Evolutionary conservation across 2,113 vertebrate genomes (phyloP).

Genomic region (Clupea harengus): DNA sequence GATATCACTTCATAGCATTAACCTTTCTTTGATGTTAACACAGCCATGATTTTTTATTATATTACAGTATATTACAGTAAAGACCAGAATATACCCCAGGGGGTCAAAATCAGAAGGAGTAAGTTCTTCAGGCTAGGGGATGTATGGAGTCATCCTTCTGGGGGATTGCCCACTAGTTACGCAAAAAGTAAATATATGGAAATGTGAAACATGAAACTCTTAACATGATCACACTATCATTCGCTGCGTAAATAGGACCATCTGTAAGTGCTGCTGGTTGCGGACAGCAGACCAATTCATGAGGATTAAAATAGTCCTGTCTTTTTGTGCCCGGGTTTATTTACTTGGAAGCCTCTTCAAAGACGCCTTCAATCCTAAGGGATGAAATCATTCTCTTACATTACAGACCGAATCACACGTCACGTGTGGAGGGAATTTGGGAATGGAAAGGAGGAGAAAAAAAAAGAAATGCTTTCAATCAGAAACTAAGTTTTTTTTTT

Average conservation of each 20-base stretch:
- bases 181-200: not conserved
- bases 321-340: not conserved
- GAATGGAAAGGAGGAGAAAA: not conserved
- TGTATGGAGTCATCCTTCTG: not conserved
- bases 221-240: not conserved
- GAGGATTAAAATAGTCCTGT: constrained; percentile 10
- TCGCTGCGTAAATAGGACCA: not conserved
- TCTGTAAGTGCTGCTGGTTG: not conserved
- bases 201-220: constrained; percentile 5
- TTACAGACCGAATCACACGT: not conserved
- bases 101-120: too few species aligned
- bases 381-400: constrained; percentile 18
- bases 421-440: constrained; percentile 12
- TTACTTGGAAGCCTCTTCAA: constrained; percentile 10
- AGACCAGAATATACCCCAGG: too few species aligned
- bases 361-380: not conserved
- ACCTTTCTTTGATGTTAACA: not conserved
- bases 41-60: not conserved
- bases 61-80: too few species aligned
- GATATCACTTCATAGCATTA: not conserved
- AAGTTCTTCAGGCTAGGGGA: not conserved
- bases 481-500: not conserved
- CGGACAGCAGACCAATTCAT: not conserved
- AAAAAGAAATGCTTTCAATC: not conserved
- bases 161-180: not conserved